These are phyloP conservation scores for Thermophis baileyi DNA, from an alignment of 2,113 vertebrate species.

Conservation along the genomic window DNA sequence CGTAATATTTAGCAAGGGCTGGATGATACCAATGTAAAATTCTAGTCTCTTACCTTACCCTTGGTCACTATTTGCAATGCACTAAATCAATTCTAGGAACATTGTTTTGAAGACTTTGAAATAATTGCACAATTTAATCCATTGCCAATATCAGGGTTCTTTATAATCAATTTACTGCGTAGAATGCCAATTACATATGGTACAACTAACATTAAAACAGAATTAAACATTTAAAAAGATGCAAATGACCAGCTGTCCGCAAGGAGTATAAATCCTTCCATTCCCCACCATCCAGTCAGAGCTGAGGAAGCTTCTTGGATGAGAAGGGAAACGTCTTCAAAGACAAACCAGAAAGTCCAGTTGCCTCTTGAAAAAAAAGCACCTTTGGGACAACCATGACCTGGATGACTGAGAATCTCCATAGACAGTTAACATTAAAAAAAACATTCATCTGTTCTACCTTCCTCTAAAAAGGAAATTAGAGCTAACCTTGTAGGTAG, in stretches of 20 bases:
- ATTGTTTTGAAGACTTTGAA: neutral
- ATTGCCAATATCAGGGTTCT: neutral
- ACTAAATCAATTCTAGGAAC: fast-evolving
- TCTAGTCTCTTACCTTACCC: neutral
- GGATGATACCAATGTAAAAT: neutral
- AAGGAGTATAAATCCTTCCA: too few relatives aligned
- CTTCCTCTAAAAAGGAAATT: neutral
- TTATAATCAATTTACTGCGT: fast-evolving
- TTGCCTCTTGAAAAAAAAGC: too few relatives aligned
- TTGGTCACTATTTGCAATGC: neutral
- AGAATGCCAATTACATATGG: fast-evolving
- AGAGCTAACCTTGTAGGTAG: neutral
- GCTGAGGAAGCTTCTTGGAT: too few relatives aligned
- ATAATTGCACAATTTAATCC: neutral
- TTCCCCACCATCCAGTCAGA: too few relatives aligned
- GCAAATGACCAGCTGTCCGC: too few relatives aligned
- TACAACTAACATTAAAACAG: neutral
- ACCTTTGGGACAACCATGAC: too few relatives aligned
- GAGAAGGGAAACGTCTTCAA: too few relatives aligned
- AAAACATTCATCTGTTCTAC: neutral
- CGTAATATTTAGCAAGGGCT: neutral
- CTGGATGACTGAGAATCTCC: too few relatives aligned
- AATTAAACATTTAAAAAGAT: too few relatives aligned
- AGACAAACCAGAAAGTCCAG: too few relatives aligned
- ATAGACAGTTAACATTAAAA: too few relatives aligned